Percentiles rank a stretch among this genome's conserved stretches.
These are phyloP conservation scores for Drosophila meridiana DNA, from an alignment of 2,888 invertebrate genomes.

Conservation along the genomic window DNA sequence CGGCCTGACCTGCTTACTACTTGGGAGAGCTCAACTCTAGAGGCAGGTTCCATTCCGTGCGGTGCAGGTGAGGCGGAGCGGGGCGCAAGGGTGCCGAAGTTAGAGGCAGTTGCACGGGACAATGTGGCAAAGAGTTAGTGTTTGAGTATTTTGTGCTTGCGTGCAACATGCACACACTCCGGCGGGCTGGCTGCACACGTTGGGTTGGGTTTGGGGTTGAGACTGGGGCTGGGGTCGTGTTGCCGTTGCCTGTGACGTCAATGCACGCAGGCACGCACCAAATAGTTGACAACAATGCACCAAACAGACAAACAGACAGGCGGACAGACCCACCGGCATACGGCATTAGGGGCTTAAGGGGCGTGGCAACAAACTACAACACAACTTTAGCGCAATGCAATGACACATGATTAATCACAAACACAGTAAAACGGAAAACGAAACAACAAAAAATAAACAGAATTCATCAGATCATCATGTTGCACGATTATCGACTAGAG, in stretches of 20 bases:
- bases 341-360: background rate
- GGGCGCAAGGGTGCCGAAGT: background rate
- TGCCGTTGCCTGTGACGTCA: constrained; percentile 61
- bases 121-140: constrained; percentile 60
- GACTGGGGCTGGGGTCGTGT: background rate
- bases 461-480: background rate
- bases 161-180: constrained; percentile 72
- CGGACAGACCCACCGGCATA: constrained; percentile 13
- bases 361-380: constrained; percentile 26
- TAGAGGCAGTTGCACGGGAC: constrained; percentile 24
- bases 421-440: background rate
- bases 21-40: constrained; percentile 31
- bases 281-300: constrained; percentile 59
- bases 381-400: constrained; percentile 52
- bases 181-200: background rate
- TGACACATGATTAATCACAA: constrained; percentile 67
- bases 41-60: background rate
- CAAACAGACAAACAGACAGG: constrained; percentile 48
- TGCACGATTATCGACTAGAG: background rate
- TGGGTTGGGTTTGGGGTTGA: background rate
- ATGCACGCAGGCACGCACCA: constrained; percentile 56
- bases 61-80: background rate
- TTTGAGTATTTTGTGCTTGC: constrained; percentile 65
- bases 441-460: background rate
- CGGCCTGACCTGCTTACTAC: constrained; percentile 75